phyloP scores from a whole-genome alignment of 2,888 invertebrate species.

The Drosophila ustulata region DNA sequence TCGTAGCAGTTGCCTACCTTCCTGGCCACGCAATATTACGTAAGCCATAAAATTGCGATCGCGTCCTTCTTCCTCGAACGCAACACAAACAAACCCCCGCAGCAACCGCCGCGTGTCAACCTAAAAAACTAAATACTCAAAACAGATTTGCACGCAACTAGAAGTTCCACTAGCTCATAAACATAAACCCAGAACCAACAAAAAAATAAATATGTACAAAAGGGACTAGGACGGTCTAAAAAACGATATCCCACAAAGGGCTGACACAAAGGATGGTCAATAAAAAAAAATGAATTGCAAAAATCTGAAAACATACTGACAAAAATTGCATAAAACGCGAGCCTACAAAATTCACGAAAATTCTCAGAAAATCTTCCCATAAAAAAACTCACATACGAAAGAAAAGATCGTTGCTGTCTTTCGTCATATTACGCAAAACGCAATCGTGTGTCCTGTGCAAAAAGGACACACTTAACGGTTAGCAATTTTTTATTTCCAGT shows the following conservation, averaged over 20 bases:
- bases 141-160: slow-evolving; percentile 72
- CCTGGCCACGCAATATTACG: slow-evolving; percentile 45
- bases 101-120: slow-evolving; percentile 67
- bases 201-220: slow-evolving; percentile 28
- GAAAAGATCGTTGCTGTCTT: slow-evolving; percentile 7
- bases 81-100: neutral
- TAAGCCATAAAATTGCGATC: slow-evolving; percentile 59
- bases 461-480: slow-evolving; percentile 39
- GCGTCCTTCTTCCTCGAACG: slow-evolving; percentile 54
- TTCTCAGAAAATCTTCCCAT: slow-evolving; percentile 33
- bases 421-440: slow-evolving; percentile 58
- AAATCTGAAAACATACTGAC: slow-evolving; percentile 25
- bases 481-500: slow-evolving; percentile 16
- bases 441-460: slow-evolving; percentile 39
- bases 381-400: slow-evolving; percentile 4
- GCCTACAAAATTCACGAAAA: slow-evolving; percentile 57
- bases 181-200: slow-evolving; percentile 22
- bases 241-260: slow-evolving; percentile 51
- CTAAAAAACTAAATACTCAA: slow-evolving; percentile 62
- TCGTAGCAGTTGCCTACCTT: neutral
- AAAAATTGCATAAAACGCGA: slow-evolving; percentile 47
- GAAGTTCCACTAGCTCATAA: slow-evolving; percentile 64
- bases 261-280: slow-evolving; percentile 52
- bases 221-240: slow-evolving; percentile 28
- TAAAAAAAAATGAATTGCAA: slow-evolving; percentile 27